A percentile compares a stretch with the other conserved stretches of the same genome.
Evolutionary conservation across 2,113 vertebrate species (phyloP).

Genomic region (Hiodon tergisus): DNA sequence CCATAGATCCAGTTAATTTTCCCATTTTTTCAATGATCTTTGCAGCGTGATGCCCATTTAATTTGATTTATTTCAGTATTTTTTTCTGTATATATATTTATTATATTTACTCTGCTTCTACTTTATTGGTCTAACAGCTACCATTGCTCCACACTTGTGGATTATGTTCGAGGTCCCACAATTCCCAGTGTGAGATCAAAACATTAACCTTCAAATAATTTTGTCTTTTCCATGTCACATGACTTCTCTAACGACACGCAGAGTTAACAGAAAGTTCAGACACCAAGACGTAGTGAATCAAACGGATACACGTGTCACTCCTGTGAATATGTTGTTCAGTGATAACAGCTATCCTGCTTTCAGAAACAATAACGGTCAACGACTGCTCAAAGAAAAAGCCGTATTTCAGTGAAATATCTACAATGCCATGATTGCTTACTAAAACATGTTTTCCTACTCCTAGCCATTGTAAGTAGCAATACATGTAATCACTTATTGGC

Average conservation of each 20-base stretch:
- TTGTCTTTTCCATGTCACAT: not conserved
- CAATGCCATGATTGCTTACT: not conserved
- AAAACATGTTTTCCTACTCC: not conserved
- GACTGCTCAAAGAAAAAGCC: not conserved
- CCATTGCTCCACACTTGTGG: not conserved
- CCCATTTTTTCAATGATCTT: not conserved
- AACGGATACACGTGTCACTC: not conserved
- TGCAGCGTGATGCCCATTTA: not conserved
- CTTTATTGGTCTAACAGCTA: not conserved
- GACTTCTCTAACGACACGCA: not conserved
- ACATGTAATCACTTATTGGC: not conserved
- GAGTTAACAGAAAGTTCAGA: not conserved
- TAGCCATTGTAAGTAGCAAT: not conserved
- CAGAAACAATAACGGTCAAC: not conserved
- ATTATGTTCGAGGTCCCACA: not conserved
- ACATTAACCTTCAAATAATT: not conserved
- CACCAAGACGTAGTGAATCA: not conserved
- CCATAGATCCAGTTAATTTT: not conserved
- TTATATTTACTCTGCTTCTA: not conserved
- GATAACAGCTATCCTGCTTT: not conserved
- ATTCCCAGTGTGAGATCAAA: not conserved
- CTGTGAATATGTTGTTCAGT: not conserved
- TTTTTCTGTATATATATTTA: too few relatives aligned
- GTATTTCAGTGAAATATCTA: not conserved
- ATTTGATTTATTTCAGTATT: too few relatives aligned